Conservation (phyloP, 2,113 vertebrate species). For the Tupaia tana region DNA sequence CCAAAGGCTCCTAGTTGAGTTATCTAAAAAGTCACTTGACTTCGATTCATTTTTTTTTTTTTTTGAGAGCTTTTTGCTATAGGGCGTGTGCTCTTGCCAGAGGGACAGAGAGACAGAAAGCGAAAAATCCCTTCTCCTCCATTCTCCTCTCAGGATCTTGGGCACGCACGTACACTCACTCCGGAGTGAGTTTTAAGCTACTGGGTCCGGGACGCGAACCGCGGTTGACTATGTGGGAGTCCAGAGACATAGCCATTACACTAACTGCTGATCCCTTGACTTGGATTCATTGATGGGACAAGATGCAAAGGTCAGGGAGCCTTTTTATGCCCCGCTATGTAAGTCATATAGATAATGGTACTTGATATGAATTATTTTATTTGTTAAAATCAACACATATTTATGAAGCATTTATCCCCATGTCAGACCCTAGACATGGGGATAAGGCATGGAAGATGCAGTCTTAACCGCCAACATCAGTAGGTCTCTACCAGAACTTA, state of each 20-base stretch:
- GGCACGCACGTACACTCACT: no score
- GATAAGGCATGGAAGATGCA: not conserved
- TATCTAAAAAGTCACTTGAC: not conserved
- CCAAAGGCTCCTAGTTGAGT: not conserved
- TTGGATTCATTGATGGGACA: slow-evolving; percentile 3
- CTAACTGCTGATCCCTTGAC: not conserved
- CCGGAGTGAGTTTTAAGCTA: no score
- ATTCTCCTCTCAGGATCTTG: no score
- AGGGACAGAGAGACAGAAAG: no score
- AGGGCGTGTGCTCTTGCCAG: no score
- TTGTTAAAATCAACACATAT: not conserved
- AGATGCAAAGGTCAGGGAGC: not conserved
- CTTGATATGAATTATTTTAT: not conserved
- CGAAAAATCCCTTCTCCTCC: no score
- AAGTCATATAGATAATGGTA: not conserved
- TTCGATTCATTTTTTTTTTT: not conserved
- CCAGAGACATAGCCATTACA: no score
- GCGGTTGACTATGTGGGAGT: no score
- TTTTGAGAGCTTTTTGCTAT: no score
- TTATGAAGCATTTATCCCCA: not conserved
- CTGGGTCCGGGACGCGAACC: no score
- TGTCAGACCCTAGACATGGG: not conserved
- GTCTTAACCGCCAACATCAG: not conserved
- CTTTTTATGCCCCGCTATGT: not conserved
- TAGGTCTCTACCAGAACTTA: not conserved